Conservation (phyloP, 2,797 vertebrate species). For the Peromyscus nudipes region DNA sequence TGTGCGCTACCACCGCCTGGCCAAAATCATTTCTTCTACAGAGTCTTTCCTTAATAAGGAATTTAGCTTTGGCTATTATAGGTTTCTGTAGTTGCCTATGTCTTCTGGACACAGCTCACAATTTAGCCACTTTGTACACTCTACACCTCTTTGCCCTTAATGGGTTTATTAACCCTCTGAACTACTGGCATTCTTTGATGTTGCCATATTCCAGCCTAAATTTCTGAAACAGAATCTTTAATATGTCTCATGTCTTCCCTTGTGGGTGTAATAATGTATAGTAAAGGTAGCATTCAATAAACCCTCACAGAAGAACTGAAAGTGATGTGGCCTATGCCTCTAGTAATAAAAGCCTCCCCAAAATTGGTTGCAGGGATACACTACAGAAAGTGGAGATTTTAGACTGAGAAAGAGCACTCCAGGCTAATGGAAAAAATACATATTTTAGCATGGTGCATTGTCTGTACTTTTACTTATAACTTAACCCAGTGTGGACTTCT, state of each 20-base stretch:
- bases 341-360: not conserved
- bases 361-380: not conserved
- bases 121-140: not conserved
- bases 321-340: not conserved
- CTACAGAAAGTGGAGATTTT: not conserved
- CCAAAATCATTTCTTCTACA: not conserved
- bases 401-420: not conserved
- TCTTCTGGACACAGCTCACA: not conserved
- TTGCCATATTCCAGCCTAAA: not conserved
- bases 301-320: not conserved
- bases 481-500: not conserved
- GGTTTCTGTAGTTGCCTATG: not conserved
- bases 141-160: not conserved
- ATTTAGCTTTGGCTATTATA: not conserved
- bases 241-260: not conserved
- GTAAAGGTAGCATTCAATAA: not conserved
- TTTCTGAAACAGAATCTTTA: not conserved
- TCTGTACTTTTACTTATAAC: not conserved
- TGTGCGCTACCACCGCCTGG: too few species aligned
- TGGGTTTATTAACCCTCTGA: not conserved
- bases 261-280: not conserved
- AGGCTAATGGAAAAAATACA: too few species aligned
- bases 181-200: not conserved
- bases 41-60: not conserved
- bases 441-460: not conserved